A percentile compares a stretch with the other conserved stretches of the same genome.
Evolutionary conservation across 1,140 invertebrate genomes (phyloP).

Genomic region (Dufourea novaeangliae): DNA sequence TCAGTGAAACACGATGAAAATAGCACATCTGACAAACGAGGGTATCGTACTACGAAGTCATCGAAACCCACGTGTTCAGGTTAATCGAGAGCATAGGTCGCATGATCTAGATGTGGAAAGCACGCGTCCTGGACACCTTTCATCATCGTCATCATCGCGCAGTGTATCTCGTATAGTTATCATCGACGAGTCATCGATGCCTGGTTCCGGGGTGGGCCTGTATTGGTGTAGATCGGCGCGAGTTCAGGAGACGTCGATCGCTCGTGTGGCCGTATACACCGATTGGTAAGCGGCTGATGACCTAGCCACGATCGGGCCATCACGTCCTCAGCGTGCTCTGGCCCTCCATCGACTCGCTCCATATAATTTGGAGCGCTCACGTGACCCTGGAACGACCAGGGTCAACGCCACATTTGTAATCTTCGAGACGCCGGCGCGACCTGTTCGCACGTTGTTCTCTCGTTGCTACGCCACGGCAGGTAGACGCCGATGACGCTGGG

Average conservation of each 20-base stretch:
- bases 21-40: neutral
- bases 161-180: conserved; percentile 55
- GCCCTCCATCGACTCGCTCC: conserved; percentile 76
- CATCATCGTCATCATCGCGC: conserved; percentile 51
- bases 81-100: conserved; percentile 30
- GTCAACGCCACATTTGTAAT: conserved; percentile 80
- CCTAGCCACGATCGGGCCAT: conserved; percentile 73
- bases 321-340: conserved; percentile 74
- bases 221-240: conserved; percentile 35
- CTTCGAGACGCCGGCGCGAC: conserved; percentile 78
- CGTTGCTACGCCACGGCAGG: conserved; percentile 66
- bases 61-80: conserved; percentile 16
- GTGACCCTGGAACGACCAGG: conserved; percentile 77
- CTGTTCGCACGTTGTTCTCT: conserved; percentile 77
- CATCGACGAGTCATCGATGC: conserved; percentile 41
- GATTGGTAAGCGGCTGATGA: conserved; percentile 72
- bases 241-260: conserved; percentile 2
- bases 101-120: conserved; percentile 39
- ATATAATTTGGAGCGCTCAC: conserved; percentile 81
- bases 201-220: neutral
- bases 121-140: conserved; percentile 45
- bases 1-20: too few relatives aligned
- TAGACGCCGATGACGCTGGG: conserved; percentile 65
- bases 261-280: conserved; percentile 55
- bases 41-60: neutral